Base-by-base conservation (phyloP, 2,797 vertebrate genomes). In the Propithecus deckenii region DNA sequence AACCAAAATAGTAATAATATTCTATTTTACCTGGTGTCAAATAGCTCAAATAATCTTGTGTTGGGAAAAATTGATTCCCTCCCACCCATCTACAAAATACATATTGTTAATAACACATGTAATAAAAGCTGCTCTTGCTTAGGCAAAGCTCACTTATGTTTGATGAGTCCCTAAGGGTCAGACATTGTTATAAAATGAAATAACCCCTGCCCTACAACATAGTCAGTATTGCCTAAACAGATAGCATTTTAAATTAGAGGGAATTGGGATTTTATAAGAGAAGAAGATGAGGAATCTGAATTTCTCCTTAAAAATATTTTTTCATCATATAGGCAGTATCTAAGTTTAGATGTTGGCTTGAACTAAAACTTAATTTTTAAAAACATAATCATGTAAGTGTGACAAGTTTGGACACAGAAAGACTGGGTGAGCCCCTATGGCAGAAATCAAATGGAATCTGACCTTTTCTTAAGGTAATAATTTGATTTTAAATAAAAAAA, bases 341-440 rank as follows among this genome's bases (percentile, higher is more conserved):
- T 63, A 69, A n/a, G 22, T 69, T 61, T 59, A 79, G 20, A 91
- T 79, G 28, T 41, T 55, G 55, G 7, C 48, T 74, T 76, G 17
- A 94, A 88, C 23, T 43, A 78, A 93, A 86, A 86, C 9, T 92
- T 88, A 38, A 43, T 63, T 90, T 95, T 95, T 43, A 20, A 61
- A 94, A 88, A 57, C 7, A 91, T n/a, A 52, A n/a, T 55, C 11
- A 18, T 30, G 11, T 38, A 32, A 69, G 3, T 55, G 9, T 32
- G 38, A 46, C 20, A 88, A 55, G 10, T 86, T 30, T 81, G 6
- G 28, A 75, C 11, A 72, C 38, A 17, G 25, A 80, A 94, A 94
- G 50, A 91, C 0, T 30, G 4, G 23, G 10, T 59, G 14, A 87
- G 17, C 3, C 32, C 17, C 15, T 13, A 38, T 25, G 12, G 52